Conservation (phyloP, 2,888 invertebrate genomes). For the Agrochola lota region DNA sequence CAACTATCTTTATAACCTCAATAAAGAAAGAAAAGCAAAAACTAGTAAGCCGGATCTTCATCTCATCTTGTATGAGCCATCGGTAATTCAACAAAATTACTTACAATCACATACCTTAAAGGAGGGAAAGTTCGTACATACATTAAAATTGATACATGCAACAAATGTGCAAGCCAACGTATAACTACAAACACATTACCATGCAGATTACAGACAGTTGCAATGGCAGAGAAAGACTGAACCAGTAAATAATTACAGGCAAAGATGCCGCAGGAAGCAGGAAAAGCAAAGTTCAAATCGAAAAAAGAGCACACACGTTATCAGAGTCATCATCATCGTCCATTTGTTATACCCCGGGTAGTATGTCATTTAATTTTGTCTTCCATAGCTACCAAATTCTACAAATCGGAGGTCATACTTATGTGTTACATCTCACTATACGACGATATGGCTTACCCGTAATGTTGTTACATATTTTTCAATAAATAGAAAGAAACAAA, state of each 20-base stretch:
- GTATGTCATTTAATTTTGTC: too few relatives aligned
- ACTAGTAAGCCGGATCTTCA: conserved; percentile 13
- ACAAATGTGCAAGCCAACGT: conserved; percentile 12
- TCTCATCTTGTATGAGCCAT: neutral
- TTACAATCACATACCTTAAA: neutral
- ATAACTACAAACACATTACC: conserved; percentile 17
- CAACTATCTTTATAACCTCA: conserved; percentile 7
- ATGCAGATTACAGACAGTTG: conserved; percentile 18
- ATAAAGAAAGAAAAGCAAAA: neutral
- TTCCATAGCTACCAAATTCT: neutral
- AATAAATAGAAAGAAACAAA: neutral
- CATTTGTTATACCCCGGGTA: neutral
- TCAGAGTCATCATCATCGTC: neutral
- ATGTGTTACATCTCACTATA: neutral
- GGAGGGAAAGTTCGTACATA: neutral
- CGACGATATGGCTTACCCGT: neutral
- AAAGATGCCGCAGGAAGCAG: neutral
- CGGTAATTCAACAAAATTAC: neutral
- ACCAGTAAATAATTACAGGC: conserved; percentile 6
- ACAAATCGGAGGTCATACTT: neutral
- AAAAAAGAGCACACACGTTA: neutral
- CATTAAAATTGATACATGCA: conserved; percentile 19
- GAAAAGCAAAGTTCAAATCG: neutral
- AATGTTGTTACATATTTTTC: neutral
- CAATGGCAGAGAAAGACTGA: neutral